Conservation (phyloP, 92 coral and sea anemone genomes). For the Meandrina meandrites region DNA sequence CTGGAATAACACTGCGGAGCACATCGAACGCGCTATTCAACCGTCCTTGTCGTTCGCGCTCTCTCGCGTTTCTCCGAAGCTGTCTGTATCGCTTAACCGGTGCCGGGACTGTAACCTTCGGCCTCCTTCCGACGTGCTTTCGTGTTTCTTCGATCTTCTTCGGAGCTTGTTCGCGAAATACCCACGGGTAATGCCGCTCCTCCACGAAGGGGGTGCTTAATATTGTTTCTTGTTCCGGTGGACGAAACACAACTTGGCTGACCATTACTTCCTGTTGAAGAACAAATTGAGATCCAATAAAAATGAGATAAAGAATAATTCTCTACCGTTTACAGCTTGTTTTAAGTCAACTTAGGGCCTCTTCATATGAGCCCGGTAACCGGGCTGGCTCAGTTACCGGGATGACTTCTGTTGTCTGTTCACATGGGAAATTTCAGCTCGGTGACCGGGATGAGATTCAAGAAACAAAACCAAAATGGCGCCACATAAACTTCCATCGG, state of each 20-base stretch:
- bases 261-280: slow-evolving; percentile 22
- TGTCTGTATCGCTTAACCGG: slow-evolving; percentile 89
- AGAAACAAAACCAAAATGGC: too few relatives aligned
- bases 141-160: slow-evolving; percentile 53
- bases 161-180: slow-evolving; percentile 45
- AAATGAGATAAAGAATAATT: not conserved
- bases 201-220: slow-evolving; percentile 26
- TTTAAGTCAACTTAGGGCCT: too few relatives aligned
- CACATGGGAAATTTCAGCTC: too few relatives aligned
- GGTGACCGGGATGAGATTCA: too few relatives aligned
- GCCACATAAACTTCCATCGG: too few relatives aligned
- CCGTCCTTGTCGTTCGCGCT: slow-evolving; percentile 96
- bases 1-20: slow-evolving; percentile 94
- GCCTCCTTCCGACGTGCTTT: slow-evolving; percentile 64
- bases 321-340: not conserved
- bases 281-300: not conserved
- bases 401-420: too few relatives aligned
- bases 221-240: slow-evolving; percentile 23
- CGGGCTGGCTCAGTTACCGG: too few relatives aligned
- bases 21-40: slow-evolving; percentile 96
- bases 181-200: slow-evolving; percentile 57
- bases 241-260: slow-evolving; percentile 44
- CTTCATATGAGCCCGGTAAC: too few relatives aligned
- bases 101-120: slow-evolving; percentile 79
- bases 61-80: slow-evolving; percentile 96